Evolutionary conservation across 2,797 vertebrate genomes (phyloP).

Genomic region (Hoplostethus mediterraneus): DNA sequence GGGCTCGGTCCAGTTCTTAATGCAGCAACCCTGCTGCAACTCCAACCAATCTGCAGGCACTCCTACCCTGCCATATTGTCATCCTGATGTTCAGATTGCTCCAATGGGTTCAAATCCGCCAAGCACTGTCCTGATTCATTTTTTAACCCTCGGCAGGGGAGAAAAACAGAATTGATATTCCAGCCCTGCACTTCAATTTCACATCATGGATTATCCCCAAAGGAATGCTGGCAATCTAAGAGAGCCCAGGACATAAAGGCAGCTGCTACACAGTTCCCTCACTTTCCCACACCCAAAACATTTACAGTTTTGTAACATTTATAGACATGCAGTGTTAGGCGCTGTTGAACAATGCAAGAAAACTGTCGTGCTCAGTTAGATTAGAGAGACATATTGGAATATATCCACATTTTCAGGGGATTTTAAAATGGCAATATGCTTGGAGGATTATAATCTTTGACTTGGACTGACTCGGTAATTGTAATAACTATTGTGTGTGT

Average conservation of each 20-base stretch:
- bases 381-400: neutral
- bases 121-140: conserved; percentile 64
- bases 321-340: conserved; percentile 38
- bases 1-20: conserved; percentile 10
- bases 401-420: conserved; percentile 1
- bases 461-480: conserved; percentile 58
- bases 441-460: conserved; percentile 47
- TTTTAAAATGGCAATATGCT: conserved; percentile 48
- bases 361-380: neutral
- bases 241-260: conserved; percentile 66
- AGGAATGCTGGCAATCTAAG: conserved; percentile 74
- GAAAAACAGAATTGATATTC: conserved; percentile 72
- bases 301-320: conserved; percentile 39
- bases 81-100: conserved; percentile 69
- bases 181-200: conserved; percentile 78
- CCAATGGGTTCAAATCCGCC: conserved; percentile 60
- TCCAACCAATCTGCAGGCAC: conserved; percentile 33
- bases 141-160: conserved; percentile 51
- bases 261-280: conserved; percentile 44
- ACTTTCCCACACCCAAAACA: conserved; percentile 52
- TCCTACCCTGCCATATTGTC: conserved; percentile 44
- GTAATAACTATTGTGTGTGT: conserved; percentile 51
- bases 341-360: conserved; percentile 30
- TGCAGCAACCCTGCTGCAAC: conserved; percentile 10
- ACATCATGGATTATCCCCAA: conserved; percentile 79